Conservation (phyloP, 2,113 vertebrate genomes). For the Pterocles gutturalis region DNA sequence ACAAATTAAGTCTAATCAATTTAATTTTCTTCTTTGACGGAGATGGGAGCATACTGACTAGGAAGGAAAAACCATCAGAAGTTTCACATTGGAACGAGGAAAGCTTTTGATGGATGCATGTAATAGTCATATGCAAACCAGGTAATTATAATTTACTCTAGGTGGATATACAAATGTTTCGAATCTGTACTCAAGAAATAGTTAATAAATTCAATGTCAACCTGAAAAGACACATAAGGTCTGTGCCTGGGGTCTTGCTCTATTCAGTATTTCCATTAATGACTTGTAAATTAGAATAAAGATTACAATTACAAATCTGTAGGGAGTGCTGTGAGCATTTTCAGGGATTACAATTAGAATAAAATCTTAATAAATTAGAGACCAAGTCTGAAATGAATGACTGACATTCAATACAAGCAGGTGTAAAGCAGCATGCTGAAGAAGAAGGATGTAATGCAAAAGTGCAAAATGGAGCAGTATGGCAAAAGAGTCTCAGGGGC, state of each 20-base stretch:
- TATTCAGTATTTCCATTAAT: background rate
- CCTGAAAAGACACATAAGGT: background rate
- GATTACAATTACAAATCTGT: constrained; percentile 62
- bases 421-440: background rate
- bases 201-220: background rate
- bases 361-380: constrained; percentile 56
- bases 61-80: background rate
- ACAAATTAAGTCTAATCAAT: constrained; percentile 53
- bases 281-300: constrained; percentile 49
- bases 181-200: background rate
- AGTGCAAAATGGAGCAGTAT: background rate
- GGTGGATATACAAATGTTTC: constrained; percentile 14
- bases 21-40: background rate
- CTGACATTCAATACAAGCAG: background rate
- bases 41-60: background rate
- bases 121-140: constrained; percentile 37
- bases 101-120: constrained; percentile 23
- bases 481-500: background rate
- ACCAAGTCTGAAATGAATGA: background rate
- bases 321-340: constrained; percentile 6
- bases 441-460: background rate
- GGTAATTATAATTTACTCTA: background rate
- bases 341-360: constrained; percentile 39
- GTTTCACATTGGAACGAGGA: background rate
- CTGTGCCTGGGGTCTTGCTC: constrained; percentile 30